phyloP scores from a whole-genome alignment of 2,888 invertebrate genomes.

The Heteropelma amictum region DNA sequence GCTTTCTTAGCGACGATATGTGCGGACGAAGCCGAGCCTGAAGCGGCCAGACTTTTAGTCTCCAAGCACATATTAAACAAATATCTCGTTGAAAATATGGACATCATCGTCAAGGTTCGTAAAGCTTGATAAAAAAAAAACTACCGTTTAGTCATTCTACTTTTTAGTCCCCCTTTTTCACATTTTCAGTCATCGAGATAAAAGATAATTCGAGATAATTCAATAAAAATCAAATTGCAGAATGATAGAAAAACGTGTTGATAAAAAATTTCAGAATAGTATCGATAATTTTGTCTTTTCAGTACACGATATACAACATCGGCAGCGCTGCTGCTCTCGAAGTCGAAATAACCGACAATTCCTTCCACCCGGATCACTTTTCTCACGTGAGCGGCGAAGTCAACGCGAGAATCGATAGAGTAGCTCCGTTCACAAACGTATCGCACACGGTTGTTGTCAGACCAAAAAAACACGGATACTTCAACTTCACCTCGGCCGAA shows the following conservation, averaged over 20 bases:
- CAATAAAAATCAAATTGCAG: too few relatives aligned
- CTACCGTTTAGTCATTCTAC: too few relatives aligned
- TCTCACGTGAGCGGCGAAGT: constrained; percentile 92
- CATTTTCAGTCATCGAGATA: too few relatives aligned
- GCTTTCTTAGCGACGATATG: constrained; percentile 78
- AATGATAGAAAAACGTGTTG: too few relatives aligned
- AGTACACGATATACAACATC: constrained; percentile 95
- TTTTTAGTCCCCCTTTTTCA: too few relatives aligned
- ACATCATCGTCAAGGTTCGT: constrained; percentile 90
- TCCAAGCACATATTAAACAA: constrained; percentile 97
- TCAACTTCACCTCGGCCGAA: constrained; percentile 98
- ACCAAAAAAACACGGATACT: constrained; percentile 94
- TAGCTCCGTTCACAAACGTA: constrained; percentile 95
- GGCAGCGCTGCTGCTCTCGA: constrained; percentile 94
- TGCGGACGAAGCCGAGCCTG: constrained; percentile 84
- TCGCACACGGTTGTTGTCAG: constrained; percentile 95
- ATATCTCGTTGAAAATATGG: constrained; percentile 97
- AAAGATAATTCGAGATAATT: too few relatives aligned
- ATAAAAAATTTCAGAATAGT: too few relatives aligned
- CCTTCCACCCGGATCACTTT: constrained; percentile 96
- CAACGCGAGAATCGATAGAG: constrained; percentile 89
- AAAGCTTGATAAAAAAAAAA: background rate
- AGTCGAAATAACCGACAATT: constrained; percentile 92
- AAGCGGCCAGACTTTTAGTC: constrained; percentile 90
- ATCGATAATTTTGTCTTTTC: too few relatives aligned